Base-by-base conservation (phyloP, 2,888 invertebrate genomes). In the Tipula helvola region DNA sequence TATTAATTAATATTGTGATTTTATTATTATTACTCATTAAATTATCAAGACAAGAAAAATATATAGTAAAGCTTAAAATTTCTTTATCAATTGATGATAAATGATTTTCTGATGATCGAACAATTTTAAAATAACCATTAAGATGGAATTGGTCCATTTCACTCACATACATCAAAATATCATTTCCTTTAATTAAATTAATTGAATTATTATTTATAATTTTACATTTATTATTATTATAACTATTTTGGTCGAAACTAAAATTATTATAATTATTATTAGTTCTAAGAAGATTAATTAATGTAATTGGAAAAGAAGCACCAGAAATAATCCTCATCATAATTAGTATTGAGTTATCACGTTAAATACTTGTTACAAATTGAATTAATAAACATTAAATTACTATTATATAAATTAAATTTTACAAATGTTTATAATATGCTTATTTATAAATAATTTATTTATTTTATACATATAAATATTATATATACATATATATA, bases 271-370 rank as follows among this genome's bases (percentile, higher is more conserved):
- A n/a, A 39, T 85, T 39, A 85, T 44, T 18, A 85, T 39, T 85
- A 85, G 16, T 85, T 41, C 85, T 85, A 85, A 85, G 41, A 85
- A 85, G 42, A 42, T 85, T 85, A 85, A 85, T 85, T 85, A 85
- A 42, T 41, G 39, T 42, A 85, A 85, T 85, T 85, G 85, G 85
- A 85, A 85, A 85, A 85, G 85, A 85, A 85, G 85, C 85, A 85
- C 85, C 85, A 85, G 42, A 85, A 85, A 85, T 85, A 39, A 85
- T 85, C 85, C 39, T 85, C 85, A 85, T 85, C 42, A 85, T 84
- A 84, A 84, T 84, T 41, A 84, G 84, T 84, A 84, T 84, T 84
- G 84, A 84, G 39, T 84, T 84, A 84, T 84, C 84, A 84, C 84
- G 84, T 39, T 84, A 84, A 84, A 84, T 84, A 84, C 84, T 84